Evolutionary conservation across 2,113 vertebrate genomes (phyloP).

Genomic region (Malurus elegans): DNA sequence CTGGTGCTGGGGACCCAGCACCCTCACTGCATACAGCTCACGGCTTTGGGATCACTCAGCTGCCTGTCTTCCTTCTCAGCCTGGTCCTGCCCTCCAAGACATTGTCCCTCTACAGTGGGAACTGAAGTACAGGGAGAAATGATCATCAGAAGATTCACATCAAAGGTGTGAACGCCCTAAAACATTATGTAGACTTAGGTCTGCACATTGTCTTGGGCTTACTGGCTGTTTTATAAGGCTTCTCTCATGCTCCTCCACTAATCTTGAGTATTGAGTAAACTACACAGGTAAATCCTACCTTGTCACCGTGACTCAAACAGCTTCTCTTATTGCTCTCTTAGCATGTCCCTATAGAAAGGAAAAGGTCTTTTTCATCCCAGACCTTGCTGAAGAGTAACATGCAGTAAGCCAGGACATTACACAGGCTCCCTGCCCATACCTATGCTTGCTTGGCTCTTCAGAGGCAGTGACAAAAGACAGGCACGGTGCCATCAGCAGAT

Average conservation of each 20-base stretch:
- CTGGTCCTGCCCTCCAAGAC: accelerated
- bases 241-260: background rate
- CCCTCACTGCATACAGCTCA: background rate
- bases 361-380: background rate
- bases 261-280: background rate
- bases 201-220: background rate
- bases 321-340: background rate
- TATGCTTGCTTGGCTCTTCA: background rate
- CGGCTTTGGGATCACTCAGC: background rate
- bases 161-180: background rate
- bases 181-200: background rate
- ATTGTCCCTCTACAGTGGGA: background rate
- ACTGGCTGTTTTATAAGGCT: background rate
- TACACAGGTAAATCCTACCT: background rate
- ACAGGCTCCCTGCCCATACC: background rate
- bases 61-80: background rate
- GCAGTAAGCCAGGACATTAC: background rate
- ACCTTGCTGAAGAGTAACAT: background rate
- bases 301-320: background rate
- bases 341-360: background rate
- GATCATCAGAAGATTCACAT: background rate
- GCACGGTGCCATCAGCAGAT: constrained; percentile 47
- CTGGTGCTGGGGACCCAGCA: background rate
- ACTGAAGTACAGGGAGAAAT: background rate
- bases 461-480: constrained; percentile 19